Evolutionary conservation across 2,797 vertebrate genomes (phyloP).

Genomic region (Anabacerthia variegaticeps): DNA sequence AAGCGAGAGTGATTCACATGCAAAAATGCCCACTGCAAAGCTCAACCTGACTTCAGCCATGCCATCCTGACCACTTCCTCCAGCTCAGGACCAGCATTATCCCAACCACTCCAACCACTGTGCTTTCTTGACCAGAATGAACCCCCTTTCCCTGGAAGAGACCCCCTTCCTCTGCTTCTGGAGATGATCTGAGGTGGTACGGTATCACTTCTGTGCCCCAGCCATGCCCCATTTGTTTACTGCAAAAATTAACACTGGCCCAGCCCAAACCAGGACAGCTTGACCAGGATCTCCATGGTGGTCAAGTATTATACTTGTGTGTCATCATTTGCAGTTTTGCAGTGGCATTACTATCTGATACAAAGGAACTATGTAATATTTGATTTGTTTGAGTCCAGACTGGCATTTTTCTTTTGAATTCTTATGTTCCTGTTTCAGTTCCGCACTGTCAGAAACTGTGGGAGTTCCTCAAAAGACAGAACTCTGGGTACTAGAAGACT

Average conservation of each 20-base stretch:
- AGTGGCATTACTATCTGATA: not conserved
- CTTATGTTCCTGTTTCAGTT: not conserved
- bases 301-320: not conserved
- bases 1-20: not conserved
- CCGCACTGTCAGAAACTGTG: not conserved
- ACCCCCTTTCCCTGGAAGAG: not conserved
- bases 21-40: not conserved
- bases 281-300: not conserved
- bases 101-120: not conserved
- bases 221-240: not conserved
- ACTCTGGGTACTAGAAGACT: rapidly evolving
- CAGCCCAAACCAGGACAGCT: not conserved
- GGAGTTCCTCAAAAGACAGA: not conserved
- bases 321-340: not conserved
- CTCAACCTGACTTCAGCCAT: not conserved
- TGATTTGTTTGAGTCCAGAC: not conserved
- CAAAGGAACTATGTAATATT: not conserved
- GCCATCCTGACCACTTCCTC: not conserved
- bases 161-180: not conserved
- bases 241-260: not conserved
- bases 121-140: not conserved
- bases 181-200: not conserved
- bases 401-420: not conserved
- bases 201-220: not conserved
- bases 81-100: not conserved